phyloP scores from a whole-genome alignment of 2,113 vertebrate species.

The Istiophorus platypterus region DNA sequence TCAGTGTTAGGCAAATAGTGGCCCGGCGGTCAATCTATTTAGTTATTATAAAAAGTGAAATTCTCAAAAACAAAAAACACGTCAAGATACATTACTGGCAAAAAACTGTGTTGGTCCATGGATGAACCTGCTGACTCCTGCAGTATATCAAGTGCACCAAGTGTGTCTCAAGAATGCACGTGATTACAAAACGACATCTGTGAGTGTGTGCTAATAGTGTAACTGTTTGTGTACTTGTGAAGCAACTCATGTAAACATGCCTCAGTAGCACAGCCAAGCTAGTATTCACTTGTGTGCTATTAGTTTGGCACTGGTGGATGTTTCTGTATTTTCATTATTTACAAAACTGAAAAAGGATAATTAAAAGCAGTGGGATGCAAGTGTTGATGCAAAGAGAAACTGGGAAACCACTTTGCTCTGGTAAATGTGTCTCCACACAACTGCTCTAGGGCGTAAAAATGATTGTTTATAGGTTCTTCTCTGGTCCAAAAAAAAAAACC shows the following conservation, averaged over 20 bases:
- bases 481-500: conserved; percentile 68
- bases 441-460: conserved; percentile 64
- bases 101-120: no score
- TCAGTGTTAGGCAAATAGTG: not conserved
- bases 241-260: conserved; percentile 38
- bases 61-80: no score
- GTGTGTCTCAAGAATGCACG: not conserved
- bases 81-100: no score
- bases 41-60: no score
- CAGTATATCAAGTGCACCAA: not conserved
- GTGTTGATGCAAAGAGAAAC: conserved; percentile 45
- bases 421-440: conserved; percentile 52
- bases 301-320: conserved; percentile 39
- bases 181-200: conserved; percentile 30
- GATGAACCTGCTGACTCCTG: no score
- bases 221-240: conserved; percentile 21
- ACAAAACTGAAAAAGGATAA: conserved; percentile 39
- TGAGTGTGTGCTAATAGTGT: not conserved
- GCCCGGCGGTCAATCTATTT: no score
- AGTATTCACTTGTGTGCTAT: conserved; percentile 51
- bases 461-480: conserved; percentile 60
- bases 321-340: conserved; percentile 47
- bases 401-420: conserved; percentile 48
- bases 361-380: conserved; percentile 49
- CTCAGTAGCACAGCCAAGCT: conserved; percentile 42